Conservation (phyloP, 2,888 invertebrate species). For the Pelosia muscerda region DNA sequence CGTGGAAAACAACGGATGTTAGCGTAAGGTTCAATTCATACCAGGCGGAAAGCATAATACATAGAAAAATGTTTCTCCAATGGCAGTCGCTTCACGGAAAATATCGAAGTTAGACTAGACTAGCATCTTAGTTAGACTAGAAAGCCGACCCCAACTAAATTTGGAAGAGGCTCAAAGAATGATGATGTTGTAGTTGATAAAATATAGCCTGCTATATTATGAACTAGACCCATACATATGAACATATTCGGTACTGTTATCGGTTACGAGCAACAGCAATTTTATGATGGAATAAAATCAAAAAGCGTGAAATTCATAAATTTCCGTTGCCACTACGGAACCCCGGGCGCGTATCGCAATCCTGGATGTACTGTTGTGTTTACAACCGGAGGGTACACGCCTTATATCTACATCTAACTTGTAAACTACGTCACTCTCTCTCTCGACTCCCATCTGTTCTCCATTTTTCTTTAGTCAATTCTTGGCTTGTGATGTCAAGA, state of each 20-base stretch:
- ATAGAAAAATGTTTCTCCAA: no score
- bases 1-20: not conserved
- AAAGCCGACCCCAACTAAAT: no score
- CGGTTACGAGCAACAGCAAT: not conserved
- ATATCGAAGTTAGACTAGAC: no score
- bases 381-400: not conserved
- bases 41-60: no score
- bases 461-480: no score
- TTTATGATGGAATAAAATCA: not conserved
- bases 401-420: not conserved
- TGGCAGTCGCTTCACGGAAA: no score
- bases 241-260: not conserved
- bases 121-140: no score
- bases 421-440: not conserved
- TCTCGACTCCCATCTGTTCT: no score
- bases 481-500: no score
- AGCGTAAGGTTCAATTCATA: not conserved
- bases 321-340: not conserved
- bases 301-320: not conserved
- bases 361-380: not conserved
- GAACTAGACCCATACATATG: not conserved
- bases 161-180: no score
- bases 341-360: not conserved
- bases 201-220: no score
- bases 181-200: no score